Evolutionary conservation across 2,888 invertebrate species (phyloP).

Genomic region (Diploptera punctata): DNA sequence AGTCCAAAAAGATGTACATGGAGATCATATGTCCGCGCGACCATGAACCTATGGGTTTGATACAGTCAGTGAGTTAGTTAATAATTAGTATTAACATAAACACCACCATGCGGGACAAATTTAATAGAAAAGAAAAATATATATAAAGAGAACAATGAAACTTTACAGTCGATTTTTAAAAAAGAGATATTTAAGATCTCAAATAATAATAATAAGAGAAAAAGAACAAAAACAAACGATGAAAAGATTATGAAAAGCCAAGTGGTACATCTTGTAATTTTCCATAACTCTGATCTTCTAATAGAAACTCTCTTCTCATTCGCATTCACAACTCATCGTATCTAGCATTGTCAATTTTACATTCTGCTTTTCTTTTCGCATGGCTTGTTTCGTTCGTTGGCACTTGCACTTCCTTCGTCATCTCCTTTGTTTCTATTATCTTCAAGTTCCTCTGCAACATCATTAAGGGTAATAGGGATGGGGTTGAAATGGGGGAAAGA

Average conservation of each 20-base stretch:
- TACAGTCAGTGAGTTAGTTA: no score
- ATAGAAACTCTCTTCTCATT: not conserved
- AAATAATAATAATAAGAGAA: no score
- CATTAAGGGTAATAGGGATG: conserved; percentile 5
- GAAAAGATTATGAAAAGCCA: not conserved
- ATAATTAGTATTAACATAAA: no score
- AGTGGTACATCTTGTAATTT: conserved; percentile 6
- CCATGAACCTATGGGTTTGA: no score
- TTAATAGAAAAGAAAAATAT: no score
- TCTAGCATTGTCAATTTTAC: conserved; percentile 8
- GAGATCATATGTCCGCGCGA: no score
- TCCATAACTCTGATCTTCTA: not conserved
- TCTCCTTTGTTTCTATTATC: conserved; percentile 24
- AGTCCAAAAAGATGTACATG: no score
- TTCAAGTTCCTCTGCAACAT: conserved; percentile 19
- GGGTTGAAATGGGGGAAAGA: not conserved
- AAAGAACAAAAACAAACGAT: not conserved
- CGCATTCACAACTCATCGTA: conserved; percentile 10
- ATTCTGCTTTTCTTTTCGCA: conserved; percentile 7
- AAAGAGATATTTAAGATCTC: no score
- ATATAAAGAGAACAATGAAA: no score
- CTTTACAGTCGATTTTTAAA: no score
- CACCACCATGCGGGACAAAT: no score
- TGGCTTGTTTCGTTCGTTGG: conserved; percentile 16
- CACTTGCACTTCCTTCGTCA: not conserved